Conservation (phyloP, 2,888 invertebrate species). For the Lochmaea capreae region DNA sequence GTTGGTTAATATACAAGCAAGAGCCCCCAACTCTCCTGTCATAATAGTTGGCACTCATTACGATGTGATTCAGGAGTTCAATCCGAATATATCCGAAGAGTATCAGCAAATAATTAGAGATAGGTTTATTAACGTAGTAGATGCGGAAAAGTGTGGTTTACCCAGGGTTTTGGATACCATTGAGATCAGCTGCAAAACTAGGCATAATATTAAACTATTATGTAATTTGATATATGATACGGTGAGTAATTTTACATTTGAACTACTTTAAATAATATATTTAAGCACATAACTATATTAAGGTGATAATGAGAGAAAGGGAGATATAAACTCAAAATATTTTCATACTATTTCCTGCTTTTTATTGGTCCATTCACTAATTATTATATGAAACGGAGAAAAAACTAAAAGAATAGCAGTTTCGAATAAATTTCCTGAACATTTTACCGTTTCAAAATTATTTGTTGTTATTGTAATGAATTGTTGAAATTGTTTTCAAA, state of each 20-base stretch:
- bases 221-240: conserved; percentile 94
- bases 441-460: too few relatives aligned
- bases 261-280: too few relatives aligned
- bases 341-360: too few relatives aligned
- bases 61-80: conserved; percentile 81
- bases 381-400: too few relatives aligned
- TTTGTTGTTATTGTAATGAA: too few relatives aligned
- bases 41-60: conserved; percentile 97
- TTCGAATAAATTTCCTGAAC: too few relatives aligned
- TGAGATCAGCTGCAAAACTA: conserved; percentile 89
- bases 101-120: conserved; percentile 90
- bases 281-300: too few relatives aligned
- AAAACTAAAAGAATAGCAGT: too few relatives aligned
- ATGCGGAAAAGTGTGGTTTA: conserved; percentile 95
- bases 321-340: too few relatives aligned
- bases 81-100: conserved; percentile 75
- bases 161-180: conserved; percentile 93
- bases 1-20: conserved; percentile 93
- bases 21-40: conserved; percentile 96
- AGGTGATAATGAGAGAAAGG: too few relatives aligned
- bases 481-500: too few relatives aligned
- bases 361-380: too few relatives aligned
- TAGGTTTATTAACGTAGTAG: conserved; percentile 90
- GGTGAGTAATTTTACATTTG: conserved; percentile 58
- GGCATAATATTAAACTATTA: conserved; percentile 89